phyloP scores from a whole-genome alignment of 2,113 vertebrate genomes.

The Oryzias celebensis region DNA sequence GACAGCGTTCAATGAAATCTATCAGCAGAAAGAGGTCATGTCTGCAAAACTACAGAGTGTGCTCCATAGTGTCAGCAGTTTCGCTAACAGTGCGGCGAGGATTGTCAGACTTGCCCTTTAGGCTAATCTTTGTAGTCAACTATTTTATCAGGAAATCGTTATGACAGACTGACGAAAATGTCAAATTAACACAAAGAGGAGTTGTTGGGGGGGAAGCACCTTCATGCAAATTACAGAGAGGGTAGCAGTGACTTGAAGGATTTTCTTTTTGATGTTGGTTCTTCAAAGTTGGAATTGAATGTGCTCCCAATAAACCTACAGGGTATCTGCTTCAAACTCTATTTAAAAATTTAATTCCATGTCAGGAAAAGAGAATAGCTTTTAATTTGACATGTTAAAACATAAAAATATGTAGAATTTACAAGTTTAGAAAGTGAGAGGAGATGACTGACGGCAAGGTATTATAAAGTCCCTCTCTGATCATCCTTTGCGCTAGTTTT shows the following conservation, averaged over 20 bases:
- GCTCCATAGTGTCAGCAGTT: constrained; percentile 58
- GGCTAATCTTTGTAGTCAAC: constrained; percentile 61
- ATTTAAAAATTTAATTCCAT: constrained; percentile 1
- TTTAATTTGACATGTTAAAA: neutral
- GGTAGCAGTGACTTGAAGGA: constrained; percentile 9
- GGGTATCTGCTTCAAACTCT: neutral
- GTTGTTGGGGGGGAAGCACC: constrained; percentile 1
- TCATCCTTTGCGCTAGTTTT: too few species aligned
- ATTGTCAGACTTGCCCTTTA: constrained; percentile 68
- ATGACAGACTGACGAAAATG: constrained; percentile 57
- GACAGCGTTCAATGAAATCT: constrained; percentile 58
- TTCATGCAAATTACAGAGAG: constrained; percentile 34
- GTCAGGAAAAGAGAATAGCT: neutral
- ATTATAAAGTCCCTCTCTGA: too few species aligned
- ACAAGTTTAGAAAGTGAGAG: neutral
- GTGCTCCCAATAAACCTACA: constrained; percentile 7
- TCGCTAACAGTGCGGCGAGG: constrained; percentile 25
- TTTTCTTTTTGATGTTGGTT: constrained; percentile 16
- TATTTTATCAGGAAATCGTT: constrained; percentile 59
- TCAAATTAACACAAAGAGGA: constrained; percentile 51
- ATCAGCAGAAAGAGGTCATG: constrained; percentile 52
- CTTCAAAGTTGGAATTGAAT: constrained; percentile 32
- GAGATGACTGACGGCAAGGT: neutral
- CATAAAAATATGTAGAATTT: neutral
- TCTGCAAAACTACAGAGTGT: constrained; percentile 46